Evolutionary conservation across 2,113 vertebrate genomes (phyloP).

Genomic region (Calidris pygmaea): DNA sequence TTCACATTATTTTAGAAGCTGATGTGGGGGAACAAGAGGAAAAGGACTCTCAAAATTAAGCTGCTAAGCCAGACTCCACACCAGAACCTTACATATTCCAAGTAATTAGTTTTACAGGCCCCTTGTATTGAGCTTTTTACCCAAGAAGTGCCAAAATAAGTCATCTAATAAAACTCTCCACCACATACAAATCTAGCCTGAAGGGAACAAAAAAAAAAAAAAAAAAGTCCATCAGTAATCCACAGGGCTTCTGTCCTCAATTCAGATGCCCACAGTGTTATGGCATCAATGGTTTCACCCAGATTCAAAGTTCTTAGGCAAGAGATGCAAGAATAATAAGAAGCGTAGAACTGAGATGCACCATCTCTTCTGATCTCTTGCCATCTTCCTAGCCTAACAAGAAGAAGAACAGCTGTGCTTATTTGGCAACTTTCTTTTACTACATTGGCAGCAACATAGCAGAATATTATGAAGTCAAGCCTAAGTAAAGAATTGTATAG

Average conservation of each 20-base stretch:
- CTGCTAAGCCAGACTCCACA: background rate
- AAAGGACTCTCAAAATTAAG: background rate
- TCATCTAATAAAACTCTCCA: background rate
- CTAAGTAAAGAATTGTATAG: background rate
- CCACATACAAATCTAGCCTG: background rate
- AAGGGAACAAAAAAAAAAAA: background rate
- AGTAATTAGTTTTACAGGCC: background rate
- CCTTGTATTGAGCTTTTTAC: background rate
- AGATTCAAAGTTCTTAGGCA: background rate
- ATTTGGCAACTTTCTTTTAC: background rate
- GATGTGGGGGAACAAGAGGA: background rate
- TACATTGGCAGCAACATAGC: background rate
- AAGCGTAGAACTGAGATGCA: background rate
- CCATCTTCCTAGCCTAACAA: background rate
- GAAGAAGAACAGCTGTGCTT: background rate
- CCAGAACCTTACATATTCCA: background rate
- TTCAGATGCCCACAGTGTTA: background rate
- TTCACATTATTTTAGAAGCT: background rate
- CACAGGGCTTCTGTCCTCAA: background rate
- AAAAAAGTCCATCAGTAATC: background rate
- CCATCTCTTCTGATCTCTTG: background rate
- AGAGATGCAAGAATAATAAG: background rate
- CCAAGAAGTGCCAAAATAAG: background rate
- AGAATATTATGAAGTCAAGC: background rate
- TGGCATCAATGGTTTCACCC: background rate